Base-by-base conservation (phyloP, 1,140 invertebrate genomes). In the Zaprionus davidi region DNA sequence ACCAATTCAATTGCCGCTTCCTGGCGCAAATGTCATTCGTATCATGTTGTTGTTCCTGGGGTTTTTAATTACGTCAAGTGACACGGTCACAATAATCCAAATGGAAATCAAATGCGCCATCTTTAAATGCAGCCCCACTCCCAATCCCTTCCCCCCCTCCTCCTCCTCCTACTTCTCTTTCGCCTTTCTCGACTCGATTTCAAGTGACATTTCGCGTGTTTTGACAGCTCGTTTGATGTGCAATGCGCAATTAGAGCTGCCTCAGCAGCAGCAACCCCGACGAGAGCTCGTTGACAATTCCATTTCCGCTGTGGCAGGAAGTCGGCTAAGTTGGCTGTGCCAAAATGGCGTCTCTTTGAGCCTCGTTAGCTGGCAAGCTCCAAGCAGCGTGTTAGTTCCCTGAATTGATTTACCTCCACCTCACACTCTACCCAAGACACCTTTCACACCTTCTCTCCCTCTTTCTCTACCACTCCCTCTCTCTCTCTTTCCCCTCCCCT, bases 61-160 rank as follows among this genome's bases (percentile, higher is more conserved):
- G 73, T 69, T 85, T 85, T 85, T 85, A 85, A 85, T 85, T 85
- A 85, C 82, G 79, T 76, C 82, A 86, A 86, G 82, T 79, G 81
- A 88, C 87, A 65, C 69, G 59, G 69, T 67, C 71, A 62, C 79
- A 87, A 87, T 84, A 79, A 84, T 82, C 81, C 81, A 87, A 84
- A 88, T 87, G 74, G 76, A 82, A 79, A 82, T 85, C 68, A 72
- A 85, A 85, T 79, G 82, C 82, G 82, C 82, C 82, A 86, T 86
- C 76, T 86, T 86, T 36, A 58, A 70, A 51, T 46, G 58, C 58
- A 55, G 71, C 71, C 17, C 31, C 31, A 11, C 3, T 11, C 31
- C 31, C 9, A 9, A 2, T 31, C 31, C 2, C 31, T 11, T 6
- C 51, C 28, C 44, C 51, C 28, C 44, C 1, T 20, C 36, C 26